Evolutionary conservation across 2,888 invertebrate genomes (phyloP), one percentile per base, ranked within the genome.

Genomic region (Drosophila algonquin): DNA sequence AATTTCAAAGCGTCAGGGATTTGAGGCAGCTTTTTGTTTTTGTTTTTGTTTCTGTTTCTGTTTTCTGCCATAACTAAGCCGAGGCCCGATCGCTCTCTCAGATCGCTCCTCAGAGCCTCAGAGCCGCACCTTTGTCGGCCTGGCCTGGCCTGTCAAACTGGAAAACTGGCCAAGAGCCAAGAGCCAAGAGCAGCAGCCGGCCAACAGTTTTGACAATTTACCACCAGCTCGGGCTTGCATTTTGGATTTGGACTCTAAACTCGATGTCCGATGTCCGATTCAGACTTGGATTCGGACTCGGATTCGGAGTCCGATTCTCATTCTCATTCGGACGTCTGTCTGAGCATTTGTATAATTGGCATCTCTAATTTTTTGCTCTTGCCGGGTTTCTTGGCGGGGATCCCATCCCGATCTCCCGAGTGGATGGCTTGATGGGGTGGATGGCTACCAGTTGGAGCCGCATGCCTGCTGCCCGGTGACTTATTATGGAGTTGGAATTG

Each of bases 1-100:
- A 85, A 84, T 86, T 87, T 83, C 76, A 81, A 81, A 89, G 74
- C 89, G 87, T 77, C 87, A 90, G 90, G 90, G 90, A 89, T 79
- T 89, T 84, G 79, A 83, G 48, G 54, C 24, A 4, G 35, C 18
- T 27, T 67, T 65, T 67, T 67, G 67, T 65, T 67, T 65, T 58
- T 51, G 52, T n/a, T n/a, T n/a, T n/a, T n/a, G n/a, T n/a, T n/a
- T n/a, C n/a, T n/a, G 35, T 40, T 65, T 55, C 50, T 8, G 30
- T 30, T 40, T 65, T 55, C 72, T 72, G 71, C 60, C 69, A 70
- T 70, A 70, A 70, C 62, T 54, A 44, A 52, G 21, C 58, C 32
- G 12, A 24, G 45, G 47, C 72, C 40, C 85, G 80, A 85, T 87
- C 85, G 90, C 90, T 89, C 89, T 88, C 86, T 84, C 35, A 35